These are phyloP conservation scores for Drosophila niveifrons DNA, from an alignment of 2,888 invertebrate species.

Conservation along the genomic window DNA sequence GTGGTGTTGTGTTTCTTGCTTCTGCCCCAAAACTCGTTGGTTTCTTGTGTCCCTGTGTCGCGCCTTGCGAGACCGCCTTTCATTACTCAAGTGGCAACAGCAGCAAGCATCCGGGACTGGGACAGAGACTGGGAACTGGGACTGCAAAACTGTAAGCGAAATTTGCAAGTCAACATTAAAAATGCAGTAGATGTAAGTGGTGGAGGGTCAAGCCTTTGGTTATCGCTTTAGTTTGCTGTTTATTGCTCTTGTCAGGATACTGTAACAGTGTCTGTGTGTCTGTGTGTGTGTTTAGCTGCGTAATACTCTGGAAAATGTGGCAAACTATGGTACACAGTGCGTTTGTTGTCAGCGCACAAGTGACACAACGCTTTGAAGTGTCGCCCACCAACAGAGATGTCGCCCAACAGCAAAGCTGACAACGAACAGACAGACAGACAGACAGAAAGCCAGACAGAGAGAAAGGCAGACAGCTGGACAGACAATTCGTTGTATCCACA, in stretches of 20 bases:
- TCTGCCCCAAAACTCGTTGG: neutral
- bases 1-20: slow-evolving; percentile 14
- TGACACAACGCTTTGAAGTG: slow-evolving; percentile 43
- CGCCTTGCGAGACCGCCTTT: slow-evolving; percentile 13
- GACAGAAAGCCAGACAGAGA: slow-evolving; percentile 6
- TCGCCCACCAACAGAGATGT: slow-evolving; percentile 28
- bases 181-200: slow-evolving; percentile 67
- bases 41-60: slow-evolving; percentile 21
- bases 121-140: slow-evolving; percentile 1
- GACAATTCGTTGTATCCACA: slow-evolving; percentile 12
- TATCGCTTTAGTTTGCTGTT: slow-evolving; percentile 48
- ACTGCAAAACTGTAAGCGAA: slow-evolving; percentile 41
- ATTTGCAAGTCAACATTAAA: slow-evolving; percentile 63
- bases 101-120: slow-evolving; percentile 13
- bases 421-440: neutral
- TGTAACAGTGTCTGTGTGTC: neutral
- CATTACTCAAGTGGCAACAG: slow-evolving; percentile 28
- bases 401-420: slow-evolving; percentile 38
- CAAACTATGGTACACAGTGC: slow-evolving; percentile 61
- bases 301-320: slow-evolving; percentile 20
- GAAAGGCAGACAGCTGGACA: slow-evolving; percentile 1
- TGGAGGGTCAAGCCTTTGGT: slow-evolving; percentile 37
- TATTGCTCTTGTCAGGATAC: slow-evolving; percentile 10
- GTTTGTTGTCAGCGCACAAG: slow-evolving; percentile 32
- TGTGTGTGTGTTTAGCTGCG: neutral